Percentiles rank a stretch among this genome's conserved stretches.
Conservation (phyloP, 1,140 invertebrate genomes). For the Thaumatotibia leucotreta region DNA sequence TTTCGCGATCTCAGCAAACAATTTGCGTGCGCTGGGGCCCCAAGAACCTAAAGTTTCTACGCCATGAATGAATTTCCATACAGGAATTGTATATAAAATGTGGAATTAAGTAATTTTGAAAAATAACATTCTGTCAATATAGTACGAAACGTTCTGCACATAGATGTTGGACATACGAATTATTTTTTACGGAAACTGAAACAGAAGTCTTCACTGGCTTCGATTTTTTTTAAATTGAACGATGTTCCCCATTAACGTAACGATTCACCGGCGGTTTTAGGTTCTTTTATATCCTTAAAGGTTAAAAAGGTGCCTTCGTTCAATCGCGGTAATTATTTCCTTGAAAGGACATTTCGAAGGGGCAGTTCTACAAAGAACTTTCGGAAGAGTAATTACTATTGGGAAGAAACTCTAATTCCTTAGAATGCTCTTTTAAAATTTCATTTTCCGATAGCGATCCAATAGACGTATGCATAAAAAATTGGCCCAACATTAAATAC, state of each 20-base stretch:
- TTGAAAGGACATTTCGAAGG: constrained; percentile 16
- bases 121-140: no score
- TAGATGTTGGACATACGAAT: no score
- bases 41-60: no score
- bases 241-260: constrained; percentile 45
- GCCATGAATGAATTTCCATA: no score
- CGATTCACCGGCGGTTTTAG: constrained; percentile 32
- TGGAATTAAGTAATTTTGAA: no score
- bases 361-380: neutral
- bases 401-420: constrained; percentile 19
- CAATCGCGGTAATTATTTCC: constrained; percentile 56
- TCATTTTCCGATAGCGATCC: neutral
- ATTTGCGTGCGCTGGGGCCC: no score
- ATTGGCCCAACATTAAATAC: no score
- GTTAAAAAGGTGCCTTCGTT: constrained; percentile 35
- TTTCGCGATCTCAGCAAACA: no score
- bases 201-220: no score
- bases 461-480: neutral
- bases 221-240: constrained; percentile 22
- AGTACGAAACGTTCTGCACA: no score
- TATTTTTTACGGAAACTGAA: no score
- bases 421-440: neutral
- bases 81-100: no score
- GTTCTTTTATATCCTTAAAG: constrained; percentile 32
- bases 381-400: constrained; percentile 12